Conservation (phyloP, 1,140 invertebrate species). For the Littorina saxatilis region DNA sequence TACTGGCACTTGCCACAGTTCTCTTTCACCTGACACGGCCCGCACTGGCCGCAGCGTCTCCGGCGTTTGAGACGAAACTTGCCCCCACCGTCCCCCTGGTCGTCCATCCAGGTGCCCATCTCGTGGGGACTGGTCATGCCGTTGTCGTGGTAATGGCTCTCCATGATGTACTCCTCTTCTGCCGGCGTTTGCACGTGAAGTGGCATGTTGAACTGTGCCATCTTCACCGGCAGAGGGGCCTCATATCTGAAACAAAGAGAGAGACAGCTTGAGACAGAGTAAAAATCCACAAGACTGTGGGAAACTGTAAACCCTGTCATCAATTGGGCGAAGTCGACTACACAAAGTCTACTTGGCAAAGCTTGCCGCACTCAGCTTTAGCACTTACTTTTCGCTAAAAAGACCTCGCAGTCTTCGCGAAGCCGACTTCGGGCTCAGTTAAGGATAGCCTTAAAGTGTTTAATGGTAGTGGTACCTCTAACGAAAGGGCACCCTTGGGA, state of each 20-base stretch:
- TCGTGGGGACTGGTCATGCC: conserved; percentile 38
- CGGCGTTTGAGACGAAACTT: conserved; percentile 65
- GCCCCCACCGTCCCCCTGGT: conserved; percentile 52
- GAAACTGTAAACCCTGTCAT: too few species aligned
- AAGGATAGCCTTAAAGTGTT: too few species aligned
- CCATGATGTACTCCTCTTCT: neutral
- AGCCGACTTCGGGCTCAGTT: too few species aligned
- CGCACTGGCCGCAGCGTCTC: conserved; percentile 69
- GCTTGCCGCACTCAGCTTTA: too few species aligned
- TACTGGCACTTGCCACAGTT: conserved; percentile 71
- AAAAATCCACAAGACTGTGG: too few species aligned
- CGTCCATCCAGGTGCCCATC: conserved; percentile 43
- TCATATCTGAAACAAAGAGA: conserved; percentile 26
- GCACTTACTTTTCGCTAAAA: too few species aligned
- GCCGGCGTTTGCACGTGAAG: conserved; percentile 32
- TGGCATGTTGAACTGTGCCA: conserved; percentile 42
- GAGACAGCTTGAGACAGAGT: too few species aligned
- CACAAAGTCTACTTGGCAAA: too few species aligned
- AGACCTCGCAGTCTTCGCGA: too few species aligned
- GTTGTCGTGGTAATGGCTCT: conserved; percentile 39
- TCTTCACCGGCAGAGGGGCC: conserved; percentile 32
- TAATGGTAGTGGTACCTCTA: too few species aligned
- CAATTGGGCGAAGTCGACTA: too few species aligned
- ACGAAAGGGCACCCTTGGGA: too few species aligned
- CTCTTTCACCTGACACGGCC: conserved; percentile 69